These are phyloP conservation scores for Laspeyria flexula DNA, from an alignment of 2,888 invertebrate genomes.

Conservation along the genomic window DNA sequence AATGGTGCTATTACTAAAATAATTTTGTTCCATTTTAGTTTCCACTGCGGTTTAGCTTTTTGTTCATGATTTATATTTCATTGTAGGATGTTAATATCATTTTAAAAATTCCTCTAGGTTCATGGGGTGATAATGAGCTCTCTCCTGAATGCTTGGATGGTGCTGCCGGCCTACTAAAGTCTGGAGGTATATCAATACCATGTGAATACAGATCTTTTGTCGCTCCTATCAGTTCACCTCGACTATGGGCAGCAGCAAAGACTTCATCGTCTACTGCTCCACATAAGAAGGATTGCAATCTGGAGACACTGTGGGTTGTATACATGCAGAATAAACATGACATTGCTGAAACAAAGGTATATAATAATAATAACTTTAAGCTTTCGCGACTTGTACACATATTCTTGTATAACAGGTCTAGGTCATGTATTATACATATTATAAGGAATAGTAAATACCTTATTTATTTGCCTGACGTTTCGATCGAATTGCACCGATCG, in stretches of 20 bases:
- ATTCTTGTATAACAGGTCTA: no score
- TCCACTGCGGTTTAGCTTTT: neutral
- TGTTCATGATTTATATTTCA: no score
- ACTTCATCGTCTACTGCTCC: slow-evolving; percentile 53
- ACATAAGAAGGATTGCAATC: slow-evolving; percentile 68
- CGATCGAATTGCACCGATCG: no score
- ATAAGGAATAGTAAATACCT: no score
- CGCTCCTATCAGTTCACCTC: slow-evolving; percentile 96
- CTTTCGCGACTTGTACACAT: no score
- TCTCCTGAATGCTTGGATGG: slow-evolving; percentile 99
- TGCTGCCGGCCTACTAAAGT: slow-evolving; percentile 93
- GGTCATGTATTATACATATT: no score
- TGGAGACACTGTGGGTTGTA: slow-evolving; percentile 97
- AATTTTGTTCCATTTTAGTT: no score
- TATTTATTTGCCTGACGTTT: no score
- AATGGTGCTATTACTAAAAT: no score
- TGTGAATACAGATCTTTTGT: slow-evolving; percentile 94
- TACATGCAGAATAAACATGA: slow-evolving; percentile 94
- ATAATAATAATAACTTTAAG: neutral
- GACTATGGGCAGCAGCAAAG: slow-evolving; percentile 92
- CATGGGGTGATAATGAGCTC: slow-evolving; percentile 99
- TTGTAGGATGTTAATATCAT: no score
- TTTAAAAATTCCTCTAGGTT: slow-evolving; percentile 77
- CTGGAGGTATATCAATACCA: slow-evolving; percentile 97
- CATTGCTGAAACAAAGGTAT: slow-evolving; percentile 89